These are phyloP conservation scores for Spatulosminthurus flaviceps DNA, from an alignment of 2,888 invertebrate genomes.

Conservation along the genomic window DNA sequence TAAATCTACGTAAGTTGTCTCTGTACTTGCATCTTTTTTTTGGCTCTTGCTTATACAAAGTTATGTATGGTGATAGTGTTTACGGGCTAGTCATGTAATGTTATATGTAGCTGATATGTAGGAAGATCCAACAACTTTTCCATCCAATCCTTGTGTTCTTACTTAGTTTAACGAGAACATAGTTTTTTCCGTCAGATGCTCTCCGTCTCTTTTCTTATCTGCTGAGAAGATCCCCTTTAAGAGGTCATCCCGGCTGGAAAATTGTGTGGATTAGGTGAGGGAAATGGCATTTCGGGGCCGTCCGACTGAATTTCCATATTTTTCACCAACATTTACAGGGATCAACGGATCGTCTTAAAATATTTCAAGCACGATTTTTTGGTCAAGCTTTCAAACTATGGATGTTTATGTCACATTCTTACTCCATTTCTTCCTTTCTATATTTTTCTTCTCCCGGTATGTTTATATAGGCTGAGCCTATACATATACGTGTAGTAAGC, in stretches of 20 bases:
- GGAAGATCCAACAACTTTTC: too few species aligned
- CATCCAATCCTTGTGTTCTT: background rate
- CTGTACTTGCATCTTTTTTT: too few species aligned
- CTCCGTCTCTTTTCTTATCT: background rate
- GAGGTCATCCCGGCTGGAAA: constrained; percentile 55
- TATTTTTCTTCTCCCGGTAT: background rate
- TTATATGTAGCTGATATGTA: constrained; percentile 21
- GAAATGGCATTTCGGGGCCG: constrained; percentile 51
- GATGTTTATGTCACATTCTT: background rate
- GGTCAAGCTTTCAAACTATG: constrained; percentile 7
- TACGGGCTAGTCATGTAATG: background rate
- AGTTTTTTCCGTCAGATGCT: constrained; percentile 21
- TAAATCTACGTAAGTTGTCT: too few species aligned
- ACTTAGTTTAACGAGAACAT: constrained; percentile 32
- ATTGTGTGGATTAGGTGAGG: constrained; percentile 55
- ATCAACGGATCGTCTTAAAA: constrained; percentile 54
- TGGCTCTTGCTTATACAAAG: too few species aligned
- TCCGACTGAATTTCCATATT: constrained; percentile 51
- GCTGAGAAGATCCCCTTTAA: constrained; percentile 48
- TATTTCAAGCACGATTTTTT: constrained; percentile 52
- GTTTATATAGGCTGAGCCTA: too few species aligned
- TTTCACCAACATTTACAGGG: constrained; percentile 55
- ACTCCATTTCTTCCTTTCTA: background rate
- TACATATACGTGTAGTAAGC: too few species aligned
- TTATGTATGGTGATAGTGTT: too few species aligned